Base-by-base conservation (phyloP, 2,113 vertebrate species). In the Lipophrys pholis region DNA sequence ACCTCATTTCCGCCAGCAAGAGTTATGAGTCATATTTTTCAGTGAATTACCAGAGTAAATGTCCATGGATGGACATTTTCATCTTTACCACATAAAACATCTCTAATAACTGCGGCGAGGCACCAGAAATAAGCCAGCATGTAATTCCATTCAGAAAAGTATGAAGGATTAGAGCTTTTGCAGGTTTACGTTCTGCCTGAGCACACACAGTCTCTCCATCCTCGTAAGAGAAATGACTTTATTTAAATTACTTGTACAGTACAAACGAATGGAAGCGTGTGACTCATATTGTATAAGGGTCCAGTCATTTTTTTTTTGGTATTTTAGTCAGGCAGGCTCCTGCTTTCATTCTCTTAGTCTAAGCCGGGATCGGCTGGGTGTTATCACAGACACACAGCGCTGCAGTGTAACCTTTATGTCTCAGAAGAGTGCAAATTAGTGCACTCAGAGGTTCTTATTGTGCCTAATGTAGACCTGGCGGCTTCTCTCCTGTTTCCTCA, bases 91-190 rank as follows among this genome's bases (percentile, higher is more conserved):
- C 49, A 10, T 64, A 16, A 48, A 76, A 16, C 5, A 52, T 55
- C 65, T 51, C n/a, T 45, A 38, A 60, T 57, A 64, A 55, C 38
- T 40, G 48, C 41, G 16, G 41, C 15, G 8, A 30, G 39, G 39
- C 45, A 40, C 30, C 63, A 70, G 59, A 69, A 60, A 72, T 69
- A 61, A 80, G 45, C 39, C 14, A 55, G 45, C n/a, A 5, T 69
- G 65, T 74, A 65, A 88, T 68, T 80, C 54, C 39, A 72, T 69
- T 69, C 42, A 63, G 3, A 60, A 52, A 59, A 30, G 53, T 48
- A 35, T 38, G 45, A 78, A 21, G 81, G 76, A 84, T 83, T 83
- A 86, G 16, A 77, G 84, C 56, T 77, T 55, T 60, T 84, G 73
- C 14, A 79, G 77, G 50, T 72, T 65, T 49, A 68, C 5, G 72